phyloP scores from a whole-genome alignment of 2,888 invertebrate genomes.

The Acanthosepion esculentum region DNA sequence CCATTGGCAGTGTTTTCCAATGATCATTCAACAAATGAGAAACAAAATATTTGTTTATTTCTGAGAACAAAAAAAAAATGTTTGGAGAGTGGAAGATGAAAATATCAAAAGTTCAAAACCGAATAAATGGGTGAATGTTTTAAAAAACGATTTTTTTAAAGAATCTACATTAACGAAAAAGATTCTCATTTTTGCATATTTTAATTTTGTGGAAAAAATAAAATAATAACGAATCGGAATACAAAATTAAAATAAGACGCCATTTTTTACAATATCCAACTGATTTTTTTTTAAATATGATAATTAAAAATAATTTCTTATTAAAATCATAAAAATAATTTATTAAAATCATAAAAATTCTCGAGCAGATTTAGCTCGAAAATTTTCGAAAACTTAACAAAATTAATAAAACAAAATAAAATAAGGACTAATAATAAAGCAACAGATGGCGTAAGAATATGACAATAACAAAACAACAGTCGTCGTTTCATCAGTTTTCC shows the following conservation, averaged over 20 bases:
- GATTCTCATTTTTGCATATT: no score
- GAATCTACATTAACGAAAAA: no score
- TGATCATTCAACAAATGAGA: no score
- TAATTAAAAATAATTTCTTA: not conserved
- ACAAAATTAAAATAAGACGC: not conserved
- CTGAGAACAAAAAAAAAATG: no score
- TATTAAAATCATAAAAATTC: not conserved
- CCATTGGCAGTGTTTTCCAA: no score
- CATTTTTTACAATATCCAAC: not conserved
- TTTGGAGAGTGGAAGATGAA: no score
- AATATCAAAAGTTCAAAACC: no score
- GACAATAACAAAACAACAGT: not conserved
- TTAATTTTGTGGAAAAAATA: not conserved
- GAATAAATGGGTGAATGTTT: no score
- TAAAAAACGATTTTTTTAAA: no score
- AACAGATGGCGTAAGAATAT: not conserved
- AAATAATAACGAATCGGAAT: not conserved
- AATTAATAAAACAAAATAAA: no score
- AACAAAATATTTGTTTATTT: no score
- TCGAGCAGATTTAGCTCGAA: not conserved
- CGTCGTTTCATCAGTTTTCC: not conserved
- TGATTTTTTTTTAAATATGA: not conserved
- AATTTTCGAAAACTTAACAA: not conserved
- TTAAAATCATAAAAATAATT: not conserved
- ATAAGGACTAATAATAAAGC: not conserved